Evolutionary conservation across 1,140 invertebrate genomes (phyloP).

Genomic region (Hycleus phaleratus): DNA sequence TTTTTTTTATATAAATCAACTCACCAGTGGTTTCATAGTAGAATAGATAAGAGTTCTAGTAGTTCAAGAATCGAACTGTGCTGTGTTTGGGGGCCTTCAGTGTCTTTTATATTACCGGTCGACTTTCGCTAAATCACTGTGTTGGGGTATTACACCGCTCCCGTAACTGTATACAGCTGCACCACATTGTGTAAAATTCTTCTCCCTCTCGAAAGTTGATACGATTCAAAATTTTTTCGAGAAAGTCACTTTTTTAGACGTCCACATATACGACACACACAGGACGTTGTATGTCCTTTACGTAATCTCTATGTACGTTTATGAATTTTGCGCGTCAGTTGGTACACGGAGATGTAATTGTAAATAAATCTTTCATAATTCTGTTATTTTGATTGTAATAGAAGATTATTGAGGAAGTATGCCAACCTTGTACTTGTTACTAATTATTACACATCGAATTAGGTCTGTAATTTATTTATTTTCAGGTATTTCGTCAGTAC

Average conservation of each 20-base stretch:
- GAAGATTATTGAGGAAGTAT: constrained; percentile 3
- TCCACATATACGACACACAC: constrained; percentile 12
- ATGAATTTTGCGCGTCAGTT: constrained; percentile 11
- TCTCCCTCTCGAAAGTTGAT: constrained; percentile 20
- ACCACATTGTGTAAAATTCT: constrained; percentile 25
- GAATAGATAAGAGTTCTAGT: constrained; percentile 43
- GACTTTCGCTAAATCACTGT: constrained; percentile 41
- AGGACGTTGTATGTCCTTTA: constrained; percentile 42
- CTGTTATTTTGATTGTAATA: background rate
- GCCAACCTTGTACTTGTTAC: constrained; percentile 17
- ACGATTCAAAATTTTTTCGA: constrained; percentile 24
- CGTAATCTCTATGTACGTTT: constrained; percentile 16
- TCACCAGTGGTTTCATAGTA: constrained; percentile 51
- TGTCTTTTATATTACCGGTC: constrained; percentile 52
- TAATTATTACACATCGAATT: background rate
- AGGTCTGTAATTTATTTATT: constrained; percentile 26
- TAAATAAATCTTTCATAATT: no score
- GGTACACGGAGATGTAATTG: background rate
- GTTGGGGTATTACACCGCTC: constrained; percentile 17
- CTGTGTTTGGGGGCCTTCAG: constrained; percentile 52
- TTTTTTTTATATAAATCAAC: constrained; percentile 27
- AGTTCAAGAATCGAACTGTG: constrained; percentile 64
- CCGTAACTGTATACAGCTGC: constrained; percentile 11
- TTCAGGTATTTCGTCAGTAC: constrained; percentile 88
- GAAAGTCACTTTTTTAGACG: constrained; percentile 34